Evolutionary conservation across 2,113 vertebrate species (phyloP), one percentile per base, ranked within the genome.

Genomic region (Saguinus midas): DNA sequence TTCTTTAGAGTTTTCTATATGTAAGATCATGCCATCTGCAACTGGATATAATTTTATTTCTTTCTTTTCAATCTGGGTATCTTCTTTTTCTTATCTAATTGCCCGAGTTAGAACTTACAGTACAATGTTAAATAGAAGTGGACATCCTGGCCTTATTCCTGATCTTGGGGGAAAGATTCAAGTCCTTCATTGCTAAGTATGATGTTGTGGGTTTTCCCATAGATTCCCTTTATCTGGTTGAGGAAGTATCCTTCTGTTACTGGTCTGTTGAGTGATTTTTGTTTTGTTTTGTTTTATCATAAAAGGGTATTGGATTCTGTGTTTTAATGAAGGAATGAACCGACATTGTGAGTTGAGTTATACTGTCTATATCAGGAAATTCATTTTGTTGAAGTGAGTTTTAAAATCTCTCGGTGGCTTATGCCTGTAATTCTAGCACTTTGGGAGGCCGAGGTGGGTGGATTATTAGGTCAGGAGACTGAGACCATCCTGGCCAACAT

Each of bases 291-390:
- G 45, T 25, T 85, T 87, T 57, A 17, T 45, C 29, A 81, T 3
- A 11, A 68, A 85, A 88, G 25, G 32, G 3, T 80, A n/a, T 80
- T 66, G 72, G 45, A 79, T 58, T 85, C 61, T 87, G 52, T 73
- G 27, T 97, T 85, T 97, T 66, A 55, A 55, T 73, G 45, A 90
- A 94, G 43, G 95, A 52, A 92, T 58, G n/a, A 79, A 43, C 43
- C 58, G 66, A 43, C 87, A 94, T 86, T 85, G 21, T 72, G 55
- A 86, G 14, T 76, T 66, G 45, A 88, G 48, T 78, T 91, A 21
- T 66, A 25, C 32, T 27, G 23, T 83, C 57, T 92, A 20, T 75
- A 87, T 92, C 58, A n/a, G 92, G 72, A 95, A 73, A 37, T 73
- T 76, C 25, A 79, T 97, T 89, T 81, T 84, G 52, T 85, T 76